Conservation (phyloP, 2,888 invertebrate species). For the Xylota segnis region DNA sequence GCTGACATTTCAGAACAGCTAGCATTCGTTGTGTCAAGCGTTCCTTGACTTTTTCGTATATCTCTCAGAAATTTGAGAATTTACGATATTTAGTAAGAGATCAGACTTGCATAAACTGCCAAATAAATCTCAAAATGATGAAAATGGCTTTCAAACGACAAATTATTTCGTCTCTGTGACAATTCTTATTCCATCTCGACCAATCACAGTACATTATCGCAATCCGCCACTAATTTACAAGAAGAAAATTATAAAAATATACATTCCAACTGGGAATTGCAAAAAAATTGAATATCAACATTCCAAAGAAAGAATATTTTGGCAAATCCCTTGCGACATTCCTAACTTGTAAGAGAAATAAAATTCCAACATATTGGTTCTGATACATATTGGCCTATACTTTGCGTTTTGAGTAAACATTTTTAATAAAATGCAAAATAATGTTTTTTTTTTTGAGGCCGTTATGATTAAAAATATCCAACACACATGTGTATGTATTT, state of each 20-base stretch:
- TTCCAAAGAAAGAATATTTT: constrained; percentile 8
- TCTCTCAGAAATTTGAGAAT: too few species aligned
- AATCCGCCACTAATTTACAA: too few species aligned
- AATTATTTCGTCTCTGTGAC: too few species aligned
- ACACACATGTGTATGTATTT: constrained; percentile 21
- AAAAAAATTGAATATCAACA: constrained; percentile 15
- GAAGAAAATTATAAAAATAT: background rate
- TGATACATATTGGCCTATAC: background rate
- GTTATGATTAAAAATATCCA: constrained; percentile 59
- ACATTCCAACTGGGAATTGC: constrained; percentile 23
- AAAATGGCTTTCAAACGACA: too few species aligned
- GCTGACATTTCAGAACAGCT: too few species aligned
- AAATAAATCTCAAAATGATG: too few species aligned
- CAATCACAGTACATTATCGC: too few species aligned
- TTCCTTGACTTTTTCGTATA: too few species aligned
- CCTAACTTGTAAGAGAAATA: constrained; percentile 1
- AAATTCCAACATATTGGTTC: background rate
- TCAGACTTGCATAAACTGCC: too few species aligned
- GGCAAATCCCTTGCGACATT: constrained; percentile 18
- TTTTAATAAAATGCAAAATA: constrained; percentile 38
- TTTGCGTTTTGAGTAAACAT: constrained; percentile 3
- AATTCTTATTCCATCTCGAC: too few species aligned
- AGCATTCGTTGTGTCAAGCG: too few species aligned
- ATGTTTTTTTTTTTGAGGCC: constrained; percentile 42
- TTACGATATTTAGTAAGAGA: too few species aligned